Base-by-base conservation (phyloP, 1,140 invertebrate genomes). In the Portunus trituberculatus region DNA sequence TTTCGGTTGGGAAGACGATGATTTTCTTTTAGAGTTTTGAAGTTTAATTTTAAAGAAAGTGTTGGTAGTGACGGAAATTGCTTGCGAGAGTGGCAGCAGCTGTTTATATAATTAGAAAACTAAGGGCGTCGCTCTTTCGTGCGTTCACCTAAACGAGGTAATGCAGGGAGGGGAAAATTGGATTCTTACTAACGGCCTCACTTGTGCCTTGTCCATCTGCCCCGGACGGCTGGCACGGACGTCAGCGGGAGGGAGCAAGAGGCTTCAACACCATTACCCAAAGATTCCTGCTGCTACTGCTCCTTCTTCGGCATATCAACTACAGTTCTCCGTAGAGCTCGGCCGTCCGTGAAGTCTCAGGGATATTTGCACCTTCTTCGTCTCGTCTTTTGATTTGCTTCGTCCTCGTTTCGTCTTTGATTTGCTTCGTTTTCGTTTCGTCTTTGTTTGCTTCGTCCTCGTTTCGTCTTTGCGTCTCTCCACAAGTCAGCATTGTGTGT, bases 91-190 rank as follows among this genome's bases (percentile, higher is more conserved):
- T 46, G 87, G 87, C 87, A 48, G 39, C 87, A 89, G 87, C 87
- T 46, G 32, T 89, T 89, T 89, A 89, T 48, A 46, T 89, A 89
- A 89, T 89, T 89, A 89, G 87, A 89, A 89, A 89, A 89, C 39
- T 89, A 89, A 89, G 87, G 20, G 87, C 31, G 39, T 89, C 25
- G 87, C 87, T 89, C 87, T 20, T 48, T 89, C 10, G 45, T n/a
- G 87, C 87, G 32, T 89, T 46, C 87, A 46, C 31, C 39, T 89
- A 7, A 45, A 89, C 87, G 87, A 46, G 32, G 10, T 39, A 25
- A 89, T 46, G 87, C 87, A 89, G 31, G 25, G 8, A 89, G 87
- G 87, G 87, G 39, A 89, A 89, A 89, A 89, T 89, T 89, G 87
- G 87, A 28, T 89, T 89, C 39, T 46, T 46, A 87, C 39, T 39